Base-by-base conservation (phyloP, 2,888 invertebrate genomes). In the Peribatodes rhomboidaria region DNA sequence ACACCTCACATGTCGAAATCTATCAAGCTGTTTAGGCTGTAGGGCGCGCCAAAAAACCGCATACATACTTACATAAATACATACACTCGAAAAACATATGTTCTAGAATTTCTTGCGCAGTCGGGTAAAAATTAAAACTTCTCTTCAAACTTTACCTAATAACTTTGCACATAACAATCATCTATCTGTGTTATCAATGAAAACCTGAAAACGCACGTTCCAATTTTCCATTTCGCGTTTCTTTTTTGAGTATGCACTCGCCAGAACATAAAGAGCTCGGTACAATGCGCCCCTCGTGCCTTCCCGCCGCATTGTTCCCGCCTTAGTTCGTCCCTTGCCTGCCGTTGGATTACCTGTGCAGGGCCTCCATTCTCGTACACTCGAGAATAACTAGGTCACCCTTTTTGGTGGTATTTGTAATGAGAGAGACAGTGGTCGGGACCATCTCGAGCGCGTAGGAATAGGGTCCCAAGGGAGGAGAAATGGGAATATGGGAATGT, bases 271-370 rank as follows among this genome's bases (percentile, higher is more conserved):
- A 56, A 62, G 50, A 47, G 41, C 53, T 13, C 10, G 33, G 35
- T 47, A 64, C 64, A 64, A 64, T 59, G 49, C 54, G 18, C 54
- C 59, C 39, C 53, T 56, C 67, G 58, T 63, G 63, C 63, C 56
- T 61, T 67, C 65, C 46, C 56, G 61, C 50, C 49, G 65, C 66
- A 69, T 72, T 72, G 72, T 72, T 69, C 63, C 66, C 41, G 18
- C 33, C 33, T 33, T 42, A 55, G 42, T 44, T 2, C 55, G 35
- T 55, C 69, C 64, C 65, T 67, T 67, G 72, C 70, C 67, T 65
- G 70, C 68, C 65, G 55, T 44, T 53, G 65, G 70, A 70, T 70
- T 72, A 72, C 69, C 68, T 70, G 65, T n/a, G 27, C 3, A 27
- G 4, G 37, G 49, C 41, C 41, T 8, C 13, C 9, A 49, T 49